Conservation (phyloP, 2,113 vertebrate species). For the Coreoperca whiteheadi region DNA sequence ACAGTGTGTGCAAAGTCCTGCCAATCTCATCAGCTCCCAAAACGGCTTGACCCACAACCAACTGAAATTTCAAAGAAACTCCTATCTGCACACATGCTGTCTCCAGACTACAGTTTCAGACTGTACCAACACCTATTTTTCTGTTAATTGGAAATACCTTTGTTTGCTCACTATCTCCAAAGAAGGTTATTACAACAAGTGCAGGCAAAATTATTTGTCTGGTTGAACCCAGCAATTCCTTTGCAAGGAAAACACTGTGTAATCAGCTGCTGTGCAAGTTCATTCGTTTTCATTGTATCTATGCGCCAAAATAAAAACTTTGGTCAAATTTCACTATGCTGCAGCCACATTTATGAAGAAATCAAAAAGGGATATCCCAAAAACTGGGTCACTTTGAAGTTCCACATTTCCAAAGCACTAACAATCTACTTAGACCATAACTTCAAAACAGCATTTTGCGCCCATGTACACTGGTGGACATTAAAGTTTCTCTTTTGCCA, state of each 20-base stretch:
- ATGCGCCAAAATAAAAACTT: constrained; percentile 61
- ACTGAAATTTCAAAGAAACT: constrained; percentile 28
- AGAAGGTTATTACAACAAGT: constrained; percentile 50
- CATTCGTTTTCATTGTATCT: constrained; percentile 57
- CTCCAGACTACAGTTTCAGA: not conserved
- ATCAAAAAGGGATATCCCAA: constrained; percentile 48
- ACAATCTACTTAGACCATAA: constrained; percentile 74
- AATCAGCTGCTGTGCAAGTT: constrained; percentile 49
- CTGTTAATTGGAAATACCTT: constrained; percentile 43
- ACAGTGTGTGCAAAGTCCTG: not conserved
- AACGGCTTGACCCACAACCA: not conserved
- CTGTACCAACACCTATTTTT: constrained; percentile 19
- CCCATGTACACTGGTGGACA: constrained; percentile 35
- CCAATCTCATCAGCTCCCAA: not conserved
- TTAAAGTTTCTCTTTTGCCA: constrained; percentile 39
- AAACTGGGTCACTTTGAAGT: constrained; percentile 81
- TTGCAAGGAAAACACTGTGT: constrained; percentile 20
- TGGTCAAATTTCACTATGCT: constrained; percentile 54
- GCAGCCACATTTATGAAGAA: constrained; percentile 66
- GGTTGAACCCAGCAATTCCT: not conserved
- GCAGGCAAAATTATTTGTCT: constrained; percentile 19
- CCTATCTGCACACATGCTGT: not conserved
- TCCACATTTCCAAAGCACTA: constrained; percentile 69
- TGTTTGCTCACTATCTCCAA: constrained; percentile 42
- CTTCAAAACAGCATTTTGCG: constrained; percentile 48